Conservation (phyloP, 2,888 invertebrate genomes). For the Trimorus sp. region DNA sequence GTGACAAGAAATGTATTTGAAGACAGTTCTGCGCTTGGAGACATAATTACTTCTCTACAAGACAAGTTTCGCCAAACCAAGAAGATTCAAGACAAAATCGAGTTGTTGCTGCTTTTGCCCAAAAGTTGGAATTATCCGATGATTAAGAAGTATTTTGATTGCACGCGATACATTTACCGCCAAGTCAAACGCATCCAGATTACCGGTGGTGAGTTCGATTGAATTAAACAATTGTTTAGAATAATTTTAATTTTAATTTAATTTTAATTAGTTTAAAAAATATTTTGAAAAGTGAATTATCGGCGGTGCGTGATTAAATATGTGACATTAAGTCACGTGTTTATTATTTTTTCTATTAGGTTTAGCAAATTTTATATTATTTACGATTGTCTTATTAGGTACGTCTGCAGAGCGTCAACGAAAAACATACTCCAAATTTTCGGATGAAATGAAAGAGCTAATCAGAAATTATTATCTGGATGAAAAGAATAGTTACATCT, state of each 20-base stretch:
- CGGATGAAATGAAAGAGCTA: slow-evolving; percentile 21
- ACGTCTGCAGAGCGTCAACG: neutral
- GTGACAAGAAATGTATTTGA: slow-evolving; percentile 3
- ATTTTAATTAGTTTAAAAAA: too few species aligned
- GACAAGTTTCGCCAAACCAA: neutral
- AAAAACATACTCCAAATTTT: slow-evolving; percentile 25
- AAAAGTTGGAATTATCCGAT: neutral
- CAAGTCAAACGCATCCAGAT: slow-evolving; percentile 14
- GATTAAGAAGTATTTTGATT: slow-evolving; percentile 14
- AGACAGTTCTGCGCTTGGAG: neutral
- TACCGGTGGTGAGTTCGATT: slow-evolving; percentile 18
- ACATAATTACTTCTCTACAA: slow-evolving; percentile 18
- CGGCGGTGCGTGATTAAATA: too few species aligned
- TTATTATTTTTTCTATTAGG: neutral
- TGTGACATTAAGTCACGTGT: neutral
- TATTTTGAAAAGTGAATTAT: too few species aligned
- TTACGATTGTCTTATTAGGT: slow-evolving; percentile 3
- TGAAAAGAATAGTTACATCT: slow-evolving; percentile 34
- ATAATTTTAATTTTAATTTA: neutral
- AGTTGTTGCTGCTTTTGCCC: slow-evolving; percentile 4
- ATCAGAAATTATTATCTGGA: slow-evolving; percentile 22
- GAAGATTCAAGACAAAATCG: neutral
- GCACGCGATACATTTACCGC: slow-evolving; percentile 15
- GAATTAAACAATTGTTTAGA: neutral
- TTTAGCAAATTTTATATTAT: neutral